Base-by-base conservation (phyloP, 1,140 invertebrate species). In the Tetramorium alpestre region DNA sequence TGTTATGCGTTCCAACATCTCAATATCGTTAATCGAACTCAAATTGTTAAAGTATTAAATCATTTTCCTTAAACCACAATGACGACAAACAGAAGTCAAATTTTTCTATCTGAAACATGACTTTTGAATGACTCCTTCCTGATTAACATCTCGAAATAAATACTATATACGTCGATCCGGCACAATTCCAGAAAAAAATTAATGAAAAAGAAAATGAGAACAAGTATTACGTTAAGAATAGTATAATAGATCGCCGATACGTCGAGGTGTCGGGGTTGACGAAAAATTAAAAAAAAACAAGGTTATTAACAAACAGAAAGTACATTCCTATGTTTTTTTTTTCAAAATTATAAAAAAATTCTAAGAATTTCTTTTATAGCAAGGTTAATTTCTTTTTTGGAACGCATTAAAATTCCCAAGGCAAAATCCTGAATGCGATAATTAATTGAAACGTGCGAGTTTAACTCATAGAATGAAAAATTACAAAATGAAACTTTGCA, bases 151-250 rank as follows among this genome's bases (percentile, higher is more conserved):
- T 69, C 11, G 22, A 81, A 81, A 81, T 58, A 70, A 81, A 81
- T 18, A 69, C 22, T 54, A 41, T 25, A 62, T 51, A 41, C 2
- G 51, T 54, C 51, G 16, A 54, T 0, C 6, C 7, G 44, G 89
- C 78, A 85, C 60, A 78, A 90, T 91, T 88, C 87, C 84, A 91
- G 70, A 85, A 85, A 86, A 87, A 69, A 76, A 87, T 75, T 85
- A 87, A 89, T 58, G 65, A 91, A 81, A 86, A 89, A 82, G 64
- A 82, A 91, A 86, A 90, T 77, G 82, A 85, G 67, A 87, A 90
- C 72, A 73, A 60, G 49, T 82, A 25, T 89, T 82, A 91, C 44
- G 80, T 87, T 87, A 88, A 86, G 76, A 72, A 89, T 86, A 85
- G 2, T 54, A 56, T 84, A 75, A 67, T 64, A 78, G 76, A 90